Conservation (phyloP, 30 jellyfish, hydroid and myxozoan genomes). For the Cassiopea andromeda region DNA sequence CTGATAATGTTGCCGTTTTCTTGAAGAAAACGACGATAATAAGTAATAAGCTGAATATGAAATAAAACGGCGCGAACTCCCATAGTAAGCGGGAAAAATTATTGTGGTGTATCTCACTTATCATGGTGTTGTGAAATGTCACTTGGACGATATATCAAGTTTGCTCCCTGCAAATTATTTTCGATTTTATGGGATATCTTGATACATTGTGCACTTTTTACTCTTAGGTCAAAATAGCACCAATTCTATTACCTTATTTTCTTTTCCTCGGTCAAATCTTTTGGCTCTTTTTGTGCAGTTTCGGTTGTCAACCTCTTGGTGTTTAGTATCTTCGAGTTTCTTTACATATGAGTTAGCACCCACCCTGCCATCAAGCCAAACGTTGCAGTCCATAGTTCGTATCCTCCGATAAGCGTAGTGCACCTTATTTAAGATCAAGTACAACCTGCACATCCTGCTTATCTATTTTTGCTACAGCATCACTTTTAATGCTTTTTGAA, state of each 20-base stretch:
- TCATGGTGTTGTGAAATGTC: neutral
- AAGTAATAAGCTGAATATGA: constrained; percentile 18
- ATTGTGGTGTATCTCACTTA: neutral
- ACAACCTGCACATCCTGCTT: too few relatives aligned
- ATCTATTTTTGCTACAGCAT: too few relatives aligned
- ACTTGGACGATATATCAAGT: neutral
- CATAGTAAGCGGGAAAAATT: neutral
- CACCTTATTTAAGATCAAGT: too few relatives aligned
- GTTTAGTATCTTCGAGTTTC: neutral
- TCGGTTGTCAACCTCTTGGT: neutral
- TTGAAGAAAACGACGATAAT: neutral
- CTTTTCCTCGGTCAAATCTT: neutral
- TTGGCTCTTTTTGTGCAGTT: neutral
- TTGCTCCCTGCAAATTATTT: neutral
- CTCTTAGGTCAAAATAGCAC: constrained; percentile 2
- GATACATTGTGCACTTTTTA: neutral
- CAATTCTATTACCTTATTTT: neutral
- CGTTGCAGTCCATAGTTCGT: too few relatives aligned
- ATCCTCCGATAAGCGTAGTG: too few relatives aligned
- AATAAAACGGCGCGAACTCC: constrained; percentile 2
- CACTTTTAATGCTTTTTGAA: too few relatives aligned
- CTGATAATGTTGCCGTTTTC: neutral
- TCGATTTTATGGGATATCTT: neutral
- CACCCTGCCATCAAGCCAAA: too few relatives aligned
- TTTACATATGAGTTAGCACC: too few relatives aligned